Evolutionary conservation across 1,140 invertebrate species (phyloP), one percentile per base, ranked within the genome.

Genomic region (Metaphire vulgaris): DNA sequence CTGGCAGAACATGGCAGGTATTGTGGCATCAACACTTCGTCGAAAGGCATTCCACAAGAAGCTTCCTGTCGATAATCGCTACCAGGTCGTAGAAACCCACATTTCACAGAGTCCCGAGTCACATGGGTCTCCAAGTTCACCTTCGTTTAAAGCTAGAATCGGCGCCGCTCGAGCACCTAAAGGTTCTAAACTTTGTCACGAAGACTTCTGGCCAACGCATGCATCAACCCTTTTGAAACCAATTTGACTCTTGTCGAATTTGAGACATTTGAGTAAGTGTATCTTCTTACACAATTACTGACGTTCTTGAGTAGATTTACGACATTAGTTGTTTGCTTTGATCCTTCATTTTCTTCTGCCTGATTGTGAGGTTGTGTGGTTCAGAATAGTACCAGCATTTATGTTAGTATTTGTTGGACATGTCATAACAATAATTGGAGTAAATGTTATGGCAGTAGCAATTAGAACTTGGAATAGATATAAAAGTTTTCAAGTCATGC

Each of bases 171-270:
- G 69, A 26, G 33, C 74, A 64, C 73, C 77, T 16, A 72, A 73
- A 28, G 75, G 69, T 1, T 32, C 71, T 2, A 74, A 78, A 64
- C 73, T 78, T 29, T 78, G 64, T 68, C 69, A 33, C 56, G 64
- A 75, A n/a, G 77, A 78, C 74, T 78, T 78, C 74, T 78, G 77
- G 77, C 77, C 77, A 6, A 64, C 74, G n/a, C n/a, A 12, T 78
- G 77, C 56, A 75, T 29, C 1, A 78, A 75, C 34, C 73, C 77
- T 1, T 21, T 65, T n/a, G 74, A 71, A 30, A 76, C 67, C 65
- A 75, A 75, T 26, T 31, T 78, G 1, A 33, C 21, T 15, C 34
- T 41, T 26, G 34, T 69, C 21, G 56, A 75, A 29, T 78, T 78
- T 32, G 73, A 78, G 31, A 75, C 77, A 32, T 78, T 78, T 28